Evolutionary conservation across 2,113 vertebrate species (phyloP).

Genomic region (Daphoenositta chrysoptera): DNA sequence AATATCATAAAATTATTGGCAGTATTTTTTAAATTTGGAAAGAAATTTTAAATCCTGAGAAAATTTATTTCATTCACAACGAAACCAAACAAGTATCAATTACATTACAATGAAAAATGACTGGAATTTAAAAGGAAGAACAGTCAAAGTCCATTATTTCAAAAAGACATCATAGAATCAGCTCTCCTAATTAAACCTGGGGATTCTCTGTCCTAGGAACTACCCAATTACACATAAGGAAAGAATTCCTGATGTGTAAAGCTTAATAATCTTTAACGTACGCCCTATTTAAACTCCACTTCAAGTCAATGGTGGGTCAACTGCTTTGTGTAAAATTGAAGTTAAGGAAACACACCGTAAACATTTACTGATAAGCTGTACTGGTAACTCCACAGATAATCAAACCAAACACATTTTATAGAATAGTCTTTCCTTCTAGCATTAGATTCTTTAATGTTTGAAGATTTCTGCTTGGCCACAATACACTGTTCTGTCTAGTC

Average conservation of each 20-base stretch:
- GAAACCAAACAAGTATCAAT: background rate
- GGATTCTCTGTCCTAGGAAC: background rate
- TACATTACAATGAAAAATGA: background rate
- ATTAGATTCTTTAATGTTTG: background rate
- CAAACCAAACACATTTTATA: background rate
- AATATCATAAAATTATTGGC: background rate
- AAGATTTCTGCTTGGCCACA: background rate
- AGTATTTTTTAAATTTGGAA: background rate
- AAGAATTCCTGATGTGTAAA: background rate
- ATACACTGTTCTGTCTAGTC: background rate
- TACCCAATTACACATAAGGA: background rate
- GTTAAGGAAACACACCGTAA: background rate
- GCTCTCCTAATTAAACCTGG: background rate
- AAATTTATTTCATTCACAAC: background rate
- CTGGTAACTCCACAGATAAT: background rate
- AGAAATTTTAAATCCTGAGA: background rate
- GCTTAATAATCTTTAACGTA: background rate
- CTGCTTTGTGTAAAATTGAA: background rate
- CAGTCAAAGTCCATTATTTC: background rate
- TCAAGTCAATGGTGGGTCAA: background rate
- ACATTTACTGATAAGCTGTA: background rate
- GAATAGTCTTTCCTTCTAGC: background rate
- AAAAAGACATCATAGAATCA: background rate
- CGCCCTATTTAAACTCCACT: background rate
- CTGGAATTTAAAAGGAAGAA: background rate